A percentile compares a stretch with the other conserved stretches of the same genome.
Conservation (phyloP, 2,113 vertebrate species). For the Verasper variegatus region DNA sequence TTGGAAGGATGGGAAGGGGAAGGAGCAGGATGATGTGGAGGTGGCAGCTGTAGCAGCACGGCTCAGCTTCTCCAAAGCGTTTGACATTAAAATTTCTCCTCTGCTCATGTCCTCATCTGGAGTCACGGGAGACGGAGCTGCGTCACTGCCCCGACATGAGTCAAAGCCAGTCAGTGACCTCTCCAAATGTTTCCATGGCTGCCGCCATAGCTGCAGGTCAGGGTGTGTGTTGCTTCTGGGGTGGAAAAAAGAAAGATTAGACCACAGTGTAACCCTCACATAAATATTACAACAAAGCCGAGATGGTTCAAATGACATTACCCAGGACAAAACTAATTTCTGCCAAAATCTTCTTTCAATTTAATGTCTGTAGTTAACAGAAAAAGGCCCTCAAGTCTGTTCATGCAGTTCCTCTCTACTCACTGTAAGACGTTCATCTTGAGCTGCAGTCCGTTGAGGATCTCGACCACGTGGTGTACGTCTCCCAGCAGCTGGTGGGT, state of each 20-base stretch:
- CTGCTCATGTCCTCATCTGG: slow-evolving; percentile 73
- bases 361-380: neutral
- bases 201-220: slow-evolving; percentile 92
- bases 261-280: neutral
- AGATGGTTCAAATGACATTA: neutral
- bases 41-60: slow-evolving; percentile 78
- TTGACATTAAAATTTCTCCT: slow-evolving; percentile 72
- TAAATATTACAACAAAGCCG: neutral
- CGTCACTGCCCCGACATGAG: slow-evolving; percentile 56
- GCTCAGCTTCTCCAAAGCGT: slow-evolving; percentile 82
- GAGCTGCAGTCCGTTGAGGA: slow-evolving; percentile 93
- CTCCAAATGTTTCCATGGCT: slow-evolving; percentile 91
- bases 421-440: slow-evolving; percentile 97
- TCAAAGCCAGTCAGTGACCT: slow-evolving; percentile 80
- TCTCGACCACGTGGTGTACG: slow-evolving; percentile 92
- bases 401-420: slow-evolving; percentile 61
- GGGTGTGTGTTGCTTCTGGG: slow-evolving; percentile 89
- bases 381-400: neutral
- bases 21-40: slow-evolving; percentile 65
- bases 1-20: slow-evolving; percentile 84
- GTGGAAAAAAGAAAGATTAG: neutral
- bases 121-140: slow-evolving; percentile 62
- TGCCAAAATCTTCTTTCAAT: neutral
- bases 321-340: neutral
- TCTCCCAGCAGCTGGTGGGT: slow-evolving; percentile 98